Conservation (phyloP, 2,888 invertebrate species). For the Gastracanthus pulcherrimus region DNA sequence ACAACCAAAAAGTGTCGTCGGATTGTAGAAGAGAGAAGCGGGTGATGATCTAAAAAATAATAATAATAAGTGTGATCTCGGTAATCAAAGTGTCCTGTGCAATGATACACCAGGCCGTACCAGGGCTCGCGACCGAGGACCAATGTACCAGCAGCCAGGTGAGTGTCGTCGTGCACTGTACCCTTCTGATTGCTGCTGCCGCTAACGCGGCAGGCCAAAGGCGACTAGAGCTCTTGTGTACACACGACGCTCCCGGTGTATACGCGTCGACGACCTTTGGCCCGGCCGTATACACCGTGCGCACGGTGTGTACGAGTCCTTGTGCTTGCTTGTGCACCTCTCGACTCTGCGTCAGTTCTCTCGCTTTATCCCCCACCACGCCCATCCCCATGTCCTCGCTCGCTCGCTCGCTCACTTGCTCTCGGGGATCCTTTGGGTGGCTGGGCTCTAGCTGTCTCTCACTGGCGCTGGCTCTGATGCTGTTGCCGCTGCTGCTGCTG, state of each 20-base stretch:
- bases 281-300: background rate
- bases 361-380: slow-evolving; percentile 39
- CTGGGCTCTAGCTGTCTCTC: background rate
- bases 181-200: background rate
- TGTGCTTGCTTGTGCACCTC: background rate
- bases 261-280: slow-evolving; percentile 8
- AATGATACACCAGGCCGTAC: slow-evolving; percentile 71
- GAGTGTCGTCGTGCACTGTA: slow-evolving; percentile 57
- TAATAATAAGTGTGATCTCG: too few relatives aligned
- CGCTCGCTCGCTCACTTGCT: background rate
- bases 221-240: background rate
- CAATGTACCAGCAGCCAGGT: slow-evolving; percentile 76
- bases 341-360: slow-evolving; percentile 17
- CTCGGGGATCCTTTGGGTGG: background rate
- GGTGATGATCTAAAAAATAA: slow-evolving; percentile 56
- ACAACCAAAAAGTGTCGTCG: background rate
- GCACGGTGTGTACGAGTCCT: background rate
- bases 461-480: background rate
- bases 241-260: background rate
- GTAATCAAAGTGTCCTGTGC: slow-evolving; percentile 69
- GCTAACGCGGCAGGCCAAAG: background rate
- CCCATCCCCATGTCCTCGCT: slow-evolving; percentile 8
- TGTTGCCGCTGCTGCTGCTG: background rate
- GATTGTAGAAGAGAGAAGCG: background rate
- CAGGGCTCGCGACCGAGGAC: slow-evolving; percentile 69